Evolutionary conservation across 1,140 invertebrate genomes (phyloP).

Genomic region (Eufriesea mexicana): DNA sequence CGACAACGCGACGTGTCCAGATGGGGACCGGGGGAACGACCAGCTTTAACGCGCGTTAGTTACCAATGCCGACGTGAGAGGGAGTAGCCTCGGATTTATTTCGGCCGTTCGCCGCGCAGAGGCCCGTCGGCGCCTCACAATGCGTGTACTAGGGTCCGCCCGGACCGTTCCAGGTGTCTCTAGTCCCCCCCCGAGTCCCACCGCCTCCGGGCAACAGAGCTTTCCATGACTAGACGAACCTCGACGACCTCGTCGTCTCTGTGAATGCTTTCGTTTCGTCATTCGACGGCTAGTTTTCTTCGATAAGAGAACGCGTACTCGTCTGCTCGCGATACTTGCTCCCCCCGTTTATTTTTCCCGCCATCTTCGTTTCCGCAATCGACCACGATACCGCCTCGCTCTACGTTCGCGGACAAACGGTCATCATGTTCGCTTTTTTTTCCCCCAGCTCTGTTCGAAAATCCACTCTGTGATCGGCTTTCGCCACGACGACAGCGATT

Average conservation of each 20-base stretch:
- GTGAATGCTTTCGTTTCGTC: neutral
- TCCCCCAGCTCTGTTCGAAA: neutral
- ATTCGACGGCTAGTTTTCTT: neutral
- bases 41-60: neutral
- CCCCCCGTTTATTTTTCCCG: neutral
- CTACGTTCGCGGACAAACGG: neutral
- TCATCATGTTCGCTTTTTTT: neutral
- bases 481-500: neutral
- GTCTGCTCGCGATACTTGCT: neutral
- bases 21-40: neutral
- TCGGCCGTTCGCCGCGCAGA: neutral
- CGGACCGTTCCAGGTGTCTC: conserved; percentile 5
- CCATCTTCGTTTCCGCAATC: neutral
- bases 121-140: neutral
- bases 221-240: no score
- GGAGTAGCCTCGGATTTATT: neutral
- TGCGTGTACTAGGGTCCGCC: neutral
- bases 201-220: no score
- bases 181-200: no score
- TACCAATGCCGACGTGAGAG: neutral
- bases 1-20: neutral
- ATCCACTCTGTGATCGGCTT: no score
- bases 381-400: neutral
- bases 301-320: conserved; percentile 1
- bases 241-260: no score